phyloP scores from a whole-genome alignment of 1,140 invertebrate genomes.

The Ganaspis sp. region DNA sequence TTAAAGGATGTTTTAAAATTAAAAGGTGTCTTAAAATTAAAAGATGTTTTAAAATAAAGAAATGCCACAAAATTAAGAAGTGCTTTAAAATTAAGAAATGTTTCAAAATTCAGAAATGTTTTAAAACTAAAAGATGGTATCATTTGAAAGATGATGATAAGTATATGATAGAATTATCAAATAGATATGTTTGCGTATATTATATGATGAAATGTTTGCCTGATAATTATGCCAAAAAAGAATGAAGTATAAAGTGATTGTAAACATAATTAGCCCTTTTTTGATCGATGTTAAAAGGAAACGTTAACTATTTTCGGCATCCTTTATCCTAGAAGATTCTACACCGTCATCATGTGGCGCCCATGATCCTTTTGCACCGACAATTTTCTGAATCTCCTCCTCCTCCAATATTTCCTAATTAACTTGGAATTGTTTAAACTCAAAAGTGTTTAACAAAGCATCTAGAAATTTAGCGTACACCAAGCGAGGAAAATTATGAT shows the following conservation, averaged over 20 bases:
- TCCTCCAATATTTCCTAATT: conserved; percentile 32
- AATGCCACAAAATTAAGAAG: no score
- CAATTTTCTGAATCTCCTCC: conserved; percentile 43
- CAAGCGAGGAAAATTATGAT: conserved; percentile 60
- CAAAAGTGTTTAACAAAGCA: conserved; percentile 42
- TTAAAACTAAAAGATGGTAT: no score
- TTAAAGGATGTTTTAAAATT: no score
- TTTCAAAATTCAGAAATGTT: no score
- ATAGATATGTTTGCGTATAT: no score
- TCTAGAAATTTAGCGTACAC: conserved; percentile 48
- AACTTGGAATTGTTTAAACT: conserved; percentile 43
- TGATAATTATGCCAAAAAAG: neutral
- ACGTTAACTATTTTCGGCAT: conserved; percentile 44
- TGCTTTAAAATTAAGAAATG: no score
- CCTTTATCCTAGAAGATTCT: conserved; percentile 52
- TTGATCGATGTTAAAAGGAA: conserved; percentile 9
- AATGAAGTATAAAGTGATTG: neutral
- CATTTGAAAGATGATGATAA: no score
- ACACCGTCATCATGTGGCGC: conserved; percentile 66
- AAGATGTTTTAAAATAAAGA: no score
- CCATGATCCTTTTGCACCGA: conserved; percentile 54
- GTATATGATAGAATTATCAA: no score
- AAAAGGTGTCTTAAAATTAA: no score
- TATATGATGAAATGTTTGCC: no score
- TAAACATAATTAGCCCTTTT: neutral